These are phyloP conservation scores for Agrenia bidenticulata DNA, from an alignment of 2,888 invertebrate species.

Conservation along the genomic window DNA sequence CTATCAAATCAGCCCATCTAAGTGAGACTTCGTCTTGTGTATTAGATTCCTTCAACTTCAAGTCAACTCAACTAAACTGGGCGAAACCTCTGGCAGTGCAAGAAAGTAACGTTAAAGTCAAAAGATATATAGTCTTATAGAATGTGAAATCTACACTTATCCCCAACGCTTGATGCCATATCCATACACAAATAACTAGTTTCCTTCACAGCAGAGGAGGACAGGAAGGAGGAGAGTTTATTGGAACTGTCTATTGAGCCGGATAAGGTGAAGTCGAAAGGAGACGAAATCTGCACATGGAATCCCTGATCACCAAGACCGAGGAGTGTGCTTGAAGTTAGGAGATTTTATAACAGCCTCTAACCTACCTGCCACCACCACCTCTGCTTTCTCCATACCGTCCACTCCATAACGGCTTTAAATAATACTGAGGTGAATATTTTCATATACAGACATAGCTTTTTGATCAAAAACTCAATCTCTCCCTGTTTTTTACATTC, in stretches of 20 bases:
- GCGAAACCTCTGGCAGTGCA: constrained; percentile 7
- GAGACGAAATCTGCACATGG: constrained; percentile 24
- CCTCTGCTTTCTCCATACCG: too few species aligned
- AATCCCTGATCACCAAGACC: constrained; percentile 15
- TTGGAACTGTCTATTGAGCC: constrained; percentile 24
- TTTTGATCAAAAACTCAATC: too few species aligned
- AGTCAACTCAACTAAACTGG: constrained; percentile 16
- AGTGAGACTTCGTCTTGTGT: constrained; percentile 21
- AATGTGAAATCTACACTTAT: too few species aligned
- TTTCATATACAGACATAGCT: too few species aligned
- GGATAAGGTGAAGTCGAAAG: constrained; percentile 23
- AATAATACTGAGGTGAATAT: too few species aligned
- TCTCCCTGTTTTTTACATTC: too few species aligned
- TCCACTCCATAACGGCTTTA: too few species aligned
- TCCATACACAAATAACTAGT: constrained; percentile 20
- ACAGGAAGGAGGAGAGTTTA: constrained; percentile 24
- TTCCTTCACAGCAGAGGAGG: constrained; percentile 6
- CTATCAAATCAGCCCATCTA: constrained; percentile 21
- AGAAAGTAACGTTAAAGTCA: too few species aligned
- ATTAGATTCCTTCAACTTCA: constrained; percentile 14
- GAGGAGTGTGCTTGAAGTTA: constrained; percentile 4
- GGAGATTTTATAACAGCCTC: neutral
- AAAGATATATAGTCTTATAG: too few species aligned
- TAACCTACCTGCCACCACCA: too few species aligned
- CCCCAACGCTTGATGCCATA: constrained; percentile 2